A percentile compares a stretch with the other conserved stretches of the same genome.
phyloP scores from a whole-genome alignment of 2,888 invertebrate species.

The Cephalotes varians region DNA sequence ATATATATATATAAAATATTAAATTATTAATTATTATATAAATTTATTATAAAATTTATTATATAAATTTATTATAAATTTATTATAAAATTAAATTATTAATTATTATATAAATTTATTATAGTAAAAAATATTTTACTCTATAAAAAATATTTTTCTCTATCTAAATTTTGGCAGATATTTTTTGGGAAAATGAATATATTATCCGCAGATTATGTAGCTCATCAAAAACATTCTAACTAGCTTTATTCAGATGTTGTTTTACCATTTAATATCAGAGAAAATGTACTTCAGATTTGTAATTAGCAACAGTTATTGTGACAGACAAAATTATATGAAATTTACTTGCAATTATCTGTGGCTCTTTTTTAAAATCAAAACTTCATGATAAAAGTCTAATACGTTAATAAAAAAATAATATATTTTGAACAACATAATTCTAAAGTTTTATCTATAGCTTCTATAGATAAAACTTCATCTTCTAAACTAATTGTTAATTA shows the following conservation, averaged over 20 bases:
- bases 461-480: too few species aligned
- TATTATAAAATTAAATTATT: background rate
- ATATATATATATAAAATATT: too few species aligned
- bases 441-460: too few species aligned
- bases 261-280: background rate
- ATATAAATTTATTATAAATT: background rate
- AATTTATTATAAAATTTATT: background rate
- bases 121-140: background rate
- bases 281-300: background rate
- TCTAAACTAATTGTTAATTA: background rate
- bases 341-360: background rate
- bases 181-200: background rate
- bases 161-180: background rate
- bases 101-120: background rate
- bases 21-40: constrained; percentile 1
- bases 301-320: background rate
- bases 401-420: background rate
- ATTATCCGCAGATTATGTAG: background rate
- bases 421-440: background rate
- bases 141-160: too few species aligned
- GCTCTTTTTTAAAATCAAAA: background rate
- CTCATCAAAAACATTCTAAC: background rate
- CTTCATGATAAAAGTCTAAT: background rate
- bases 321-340: background rate
- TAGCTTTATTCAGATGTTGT: background rate